Percentiles rank a stretch among this genome's conserved stretches.
Conservation (phyloP, 2,113 vertebrate species). For the Stictonetta naevosa region DNA sequence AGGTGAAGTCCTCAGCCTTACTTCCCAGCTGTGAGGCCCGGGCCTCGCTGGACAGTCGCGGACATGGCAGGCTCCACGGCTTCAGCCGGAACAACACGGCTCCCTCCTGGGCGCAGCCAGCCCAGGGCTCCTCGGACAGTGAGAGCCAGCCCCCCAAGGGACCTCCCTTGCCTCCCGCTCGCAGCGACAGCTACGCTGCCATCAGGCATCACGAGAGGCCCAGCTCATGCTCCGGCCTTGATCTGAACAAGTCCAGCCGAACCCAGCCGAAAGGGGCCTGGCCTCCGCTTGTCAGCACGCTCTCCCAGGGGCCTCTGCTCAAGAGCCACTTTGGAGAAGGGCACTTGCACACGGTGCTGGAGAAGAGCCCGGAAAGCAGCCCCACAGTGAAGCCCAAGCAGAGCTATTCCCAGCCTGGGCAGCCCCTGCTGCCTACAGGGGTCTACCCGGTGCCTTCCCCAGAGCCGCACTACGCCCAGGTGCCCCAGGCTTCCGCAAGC, state of each 20-base stretch:
- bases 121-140: constrained; percentile 75
- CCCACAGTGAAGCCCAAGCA: constrained; percentile 88
- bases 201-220: constrained; percentile 88
- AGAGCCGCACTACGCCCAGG: constrained; percentile 89
- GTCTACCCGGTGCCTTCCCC: constrained; percentile 86
- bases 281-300: constrained; percentile 74
- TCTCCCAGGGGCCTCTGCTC: constrained; percentile 63
- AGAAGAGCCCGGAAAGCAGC: constrained; percentile 95
- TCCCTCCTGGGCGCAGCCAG: constrained; percentile 75
- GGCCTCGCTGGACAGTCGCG: constrained; percentile 12
- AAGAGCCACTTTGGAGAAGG: constrained; percentile 80
- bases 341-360: constrained; percentile 89
- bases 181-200: constrained; percentile 91
- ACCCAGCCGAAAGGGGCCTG: constrained; percentile 80
- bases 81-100: constrained; percentile 73
- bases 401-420: constrained; percentile 78
- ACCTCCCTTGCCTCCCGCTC: constrained; percentile 85
- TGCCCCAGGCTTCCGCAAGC: constrained; percentile 75
- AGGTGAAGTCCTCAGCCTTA: constrained; percentile 79
- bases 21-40: constrained; percentile 55
- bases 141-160: constrained; percentile 69
- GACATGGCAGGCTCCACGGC: constrained; percentile 58
- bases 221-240: constrained; percentile 85
- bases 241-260: constrained; percentile 81
- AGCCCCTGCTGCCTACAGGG: constrained; percentile 83